phyloP scores from a whole-genome alignment of 1,140 invertebrate genomes.

The Epicauta chinensis region DNA sequence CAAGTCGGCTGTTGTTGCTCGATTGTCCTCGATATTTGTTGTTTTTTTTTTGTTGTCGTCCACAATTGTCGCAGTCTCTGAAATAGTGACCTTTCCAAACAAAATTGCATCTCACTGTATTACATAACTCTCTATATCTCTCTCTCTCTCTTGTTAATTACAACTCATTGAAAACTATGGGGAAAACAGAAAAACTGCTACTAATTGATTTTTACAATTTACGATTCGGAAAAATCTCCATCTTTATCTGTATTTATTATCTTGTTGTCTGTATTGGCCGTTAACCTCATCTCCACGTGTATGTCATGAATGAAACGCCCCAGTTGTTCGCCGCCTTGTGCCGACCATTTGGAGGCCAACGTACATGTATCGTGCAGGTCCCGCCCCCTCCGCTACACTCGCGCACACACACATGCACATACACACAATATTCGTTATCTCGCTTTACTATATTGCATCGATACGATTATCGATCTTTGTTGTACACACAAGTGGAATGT shows the following conservation, averaged over 20 bases:
- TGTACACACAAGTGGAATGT: not conserved
- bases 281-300: constrained; percentile 25
- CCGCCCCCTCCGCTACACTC: not conserved
- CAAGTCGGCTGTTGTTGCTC: not conserved
- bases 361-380: not conserved
- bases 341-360: constrained; percentile 18
- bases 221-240: not conserved
- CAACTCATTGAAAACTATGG: not conserved
- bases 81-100: not conserved
- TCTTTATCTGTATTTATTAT: not conserved
- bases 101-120: not conserved
- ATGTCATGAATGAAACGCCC: constrained; percentile 8
- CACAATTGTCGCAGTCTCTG: not conserved
- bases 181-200: too few relatives aligned
- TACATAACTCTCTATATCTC: too few relatives aligned
- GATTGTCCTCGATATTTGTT: too few relatives aligned
- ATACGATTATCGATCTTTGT: constrained; percentile 2
- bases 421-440: not conserved
- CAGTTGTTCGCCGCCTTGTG: constrained; percentile 23
- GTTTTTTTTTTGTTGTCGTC: too few relatives aligned
- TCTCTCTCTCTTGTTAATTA: too few relatives aligned
- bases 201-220: not conserved
- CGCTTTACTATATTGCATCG: not conserved
- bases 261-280: constrained; percentile 3
- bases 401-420: not conserved